Conservation (phyloP, 2,113 vertebrate species). For the Saccopteryx bilineata region DNA sequence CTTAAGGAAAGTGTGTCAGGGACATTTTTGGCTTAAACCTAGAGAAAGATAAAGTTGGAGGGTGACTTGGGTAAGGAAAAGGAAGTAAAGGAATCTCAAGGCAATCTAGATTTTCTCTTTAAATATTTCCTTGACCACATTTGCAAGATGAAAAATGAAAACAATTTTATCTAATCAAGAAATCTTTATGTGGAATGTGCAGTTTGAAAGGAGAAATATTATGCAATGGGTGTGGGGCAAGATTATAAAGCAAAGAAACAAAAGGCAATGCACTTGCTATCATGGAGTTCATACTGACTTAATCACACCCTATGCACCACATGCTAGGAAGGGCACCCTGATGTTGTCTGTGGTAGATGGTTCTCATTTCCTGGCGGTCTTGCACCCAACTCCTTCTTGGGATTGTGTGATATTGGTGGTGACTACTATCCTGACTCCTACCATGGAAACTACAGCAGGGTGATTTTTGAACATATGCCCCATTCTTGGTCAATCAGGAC, state of each 20-base stretch:
- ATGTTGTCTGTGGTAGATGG: background rate
- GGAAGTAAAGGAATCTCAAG: background rate
- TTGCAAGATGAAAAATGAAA: conserved; percentile 68
- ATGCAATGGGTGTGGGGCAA: background rate
- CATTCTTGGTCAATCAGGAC: background rate
- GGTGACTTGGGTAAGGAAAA: background rate
- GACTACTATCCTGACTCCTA: background rate
- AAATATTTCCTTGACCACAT: background rate
- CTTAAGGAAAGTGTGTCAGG: background rate
- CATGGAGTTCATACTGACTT: background rate
- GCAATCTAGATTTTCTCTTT: conserved; percentile 40
- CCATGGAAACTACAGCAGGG: background rate
- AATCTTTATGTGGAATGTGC: conserved; percentile 33
- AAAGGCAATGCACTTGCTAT: background rate
- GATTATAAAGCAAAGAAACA: background rate
- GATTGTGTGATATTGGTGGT: background rate
- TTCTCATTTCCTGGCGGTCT: background rate
- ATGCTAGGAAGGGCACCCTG: background rate
- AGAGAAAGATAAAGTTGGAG: background rate
- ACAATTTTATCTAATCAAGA: conserved; percentile 55
- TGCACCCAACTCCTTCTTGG: background rate
- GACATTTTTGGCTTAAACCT: background rate
- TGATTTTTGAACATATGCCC: background rate
- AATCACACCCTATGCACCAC: background rate
- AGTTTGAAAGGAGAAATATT: conserved; percentile 40